Conservation (phyloP, 2,113 vertebrate species). For the Pungitius pungitius region DNA sequence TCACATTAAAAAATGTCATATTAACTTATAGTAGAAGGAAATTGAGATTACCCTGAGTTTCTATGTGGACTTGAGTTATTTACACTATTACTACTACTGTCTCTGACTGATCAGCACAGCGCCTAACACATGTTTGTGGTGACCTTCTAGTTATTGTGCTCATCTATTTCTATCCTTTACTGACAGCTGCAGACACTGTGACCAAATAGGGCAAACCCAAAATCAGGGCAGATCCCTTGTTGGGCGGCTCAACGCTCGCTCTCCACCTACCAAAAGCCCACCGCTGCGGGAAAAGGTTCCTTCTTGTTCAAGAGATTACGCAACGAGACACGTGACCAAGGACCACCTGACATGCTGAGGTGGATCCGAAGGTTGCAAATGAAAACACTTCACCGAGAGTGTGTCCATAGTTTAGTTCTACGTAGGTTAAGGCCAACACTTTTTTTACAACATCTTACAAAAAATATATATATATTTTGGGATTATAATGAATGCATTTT, state of each 20-base stretch:
- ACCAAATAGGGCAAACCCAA: constrained; percentile 64
- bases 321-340: constrained; percentile 31
- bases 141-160: constrained; percentile 32
- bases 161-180: constrained; percentile 26
- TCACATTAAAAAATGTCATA: neutral
- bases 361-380: neutral
- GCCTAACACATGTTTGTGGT: neutral
- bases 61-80: neutral
- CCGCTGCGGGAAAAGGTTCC: constrained; percentile 5
- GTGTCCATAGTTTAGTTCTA: neutral
- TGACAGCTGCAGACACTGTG: constrained; percentile 45
- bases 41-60: neutral
- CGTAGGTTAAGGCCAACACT: neutral
- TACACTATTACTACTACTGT: constrained; percentile 1
- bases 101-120: neutral
- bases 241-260: constrained; percentile 30
- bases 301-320: constrained; percentile 46
- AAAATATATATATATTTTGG: no score
- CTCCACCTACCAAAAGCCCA: constrained; percentile 24
- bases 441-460: neutral
- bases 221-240: constrained; percentile 76
- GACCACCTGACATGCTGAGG: neutral
- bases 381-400: neutral
- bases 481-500: neutral
- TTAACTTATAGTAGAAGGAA: neutral